Evolutionary conservation across 2,888 invertebrate species (phyloP), one percentile per base, ranked within the genome.

Genomic region (Protula sp.): DNA sequence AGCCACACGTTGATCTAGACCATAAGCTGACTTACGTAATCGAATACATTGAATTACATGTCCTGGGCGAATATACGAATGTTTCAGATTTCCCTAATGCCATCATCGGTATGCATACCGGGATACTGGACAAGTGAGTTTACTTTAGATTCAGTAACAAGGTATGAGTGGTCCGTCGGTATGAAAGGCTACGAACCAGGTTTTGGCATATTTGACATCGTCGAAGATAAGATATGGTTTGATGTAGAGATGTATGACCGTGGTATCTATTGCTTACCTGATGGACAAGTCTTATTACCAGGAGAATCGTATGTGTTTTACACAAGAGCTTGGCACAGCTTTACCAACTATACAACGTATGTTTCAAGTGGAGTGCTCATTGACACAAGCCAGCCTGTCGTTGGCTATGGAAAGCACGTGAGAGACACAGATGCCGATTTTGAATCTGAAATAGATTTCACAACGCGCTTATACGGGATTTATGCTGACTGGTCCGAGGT

Each of bases 161-260:
- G 50, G 24, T 50, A 50, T 50, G 50, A 50, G 24, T 50, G 50
- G 50, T 50, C 50, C 14, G 50, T 50, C 24, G 24, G 50, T 50
- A 24, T 9, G 24, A 5, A 19, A 5, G 50, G 50, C 24, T 22
- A 9, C 50, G 14, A n/a, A 24, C 50, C 50, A n/a, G 50, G 50
- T 5, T 9, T 26, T n/a, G 19, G 19, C 14, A 50, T 50, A 19
- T 50, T 50, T 50, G 50, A 50, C 24, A 5, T 5, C 14, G 22
- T 50, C 5, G 5, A 9, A 19, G 50, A 50, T 5, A 50, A 22
- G 24, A 22, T 22, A 22, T 22, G 9, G 14, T 50, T 50, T 50
- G 50, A 50, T 24, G 24, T 50, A 5, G 50, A 50, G 24, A 9
- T 50, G 19, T 19, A 50, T 24, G 24, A 50, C 50, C 14, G 24